A percentile compares a stretch with the other conserved stretches of the same genome.
Evolutionary conservation across 1,140 invertebrate species (phyloP).

Genomic region (Psilanteris sp.): DNA sequence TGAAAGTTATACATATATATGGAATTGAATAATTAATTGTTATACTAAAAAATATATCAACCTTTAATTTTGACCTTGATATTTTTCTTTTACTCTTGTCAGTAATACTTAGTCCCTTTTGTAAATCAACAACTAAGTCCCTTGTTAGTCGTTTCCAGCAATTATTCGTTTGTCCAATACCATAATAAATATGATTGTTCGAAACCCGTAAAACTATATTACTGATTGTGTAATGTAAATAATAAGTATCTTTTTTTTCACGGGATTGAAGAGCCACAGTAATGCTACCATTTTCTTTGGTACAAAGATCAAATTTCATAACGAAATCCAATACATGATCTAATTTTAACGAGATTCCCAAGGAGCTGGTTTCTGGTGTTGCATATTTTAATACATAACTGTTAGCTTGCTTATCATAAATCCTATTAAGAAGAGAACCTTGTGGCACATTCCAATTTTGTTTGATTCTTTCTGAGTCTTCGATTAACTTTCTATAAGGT

Average conservation of each 20-base stretch:
- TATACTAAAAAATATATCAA: constrained; percentile 65
- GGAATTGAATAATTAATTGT: too few relatives aligned
- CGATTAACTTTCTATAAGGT: constrained; percentile 85
- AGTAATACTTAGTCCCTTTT: constrained; percentile 88
- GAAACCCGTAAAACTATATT: constrained; percentile 86
- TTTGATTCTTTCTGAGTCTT: constrained; percentile 85
- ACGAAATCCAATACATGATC: constrained; percentile 89
- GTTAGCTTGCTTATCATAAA: constrained; percentile 82
- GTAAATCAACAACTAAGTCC: constrained; percentile 94
- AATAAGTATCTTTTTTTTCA: constrained; percentile 87
- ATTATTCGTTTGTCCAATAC: constrained; percentile 85
- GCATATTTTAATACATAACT: constrained; percentile 85
- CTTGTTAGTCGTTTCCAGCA: constrained; percentile 91
- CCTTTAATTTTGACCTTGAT: constrained; percentile 88
- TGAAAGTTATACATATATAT: too few relatives aligned
- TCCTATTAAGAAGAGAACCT: constrained; percentile 83
- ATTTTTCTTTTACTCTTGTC: constrained; percentile 86
- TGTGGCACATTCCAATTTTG: constrained; percentile 85
- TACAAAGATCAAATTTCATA: constrained; percentile 87
- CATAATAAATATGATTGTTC: constrained; percentile 91
- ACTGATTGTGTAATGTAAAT: constrained; percentile 90
- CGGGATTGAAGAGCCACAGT: constrained; percentile 88
- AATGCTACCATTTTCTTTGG: constrained; percentile 89
- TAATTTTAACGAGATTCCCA: constrained; percentile 85
- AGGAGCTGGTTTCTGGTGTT: constrained; percentile 85